phyloP scores from a whole-genome alignment of 1,140 invertebrate genomes.

The Parasteatoda tepidariorum region DNA sequence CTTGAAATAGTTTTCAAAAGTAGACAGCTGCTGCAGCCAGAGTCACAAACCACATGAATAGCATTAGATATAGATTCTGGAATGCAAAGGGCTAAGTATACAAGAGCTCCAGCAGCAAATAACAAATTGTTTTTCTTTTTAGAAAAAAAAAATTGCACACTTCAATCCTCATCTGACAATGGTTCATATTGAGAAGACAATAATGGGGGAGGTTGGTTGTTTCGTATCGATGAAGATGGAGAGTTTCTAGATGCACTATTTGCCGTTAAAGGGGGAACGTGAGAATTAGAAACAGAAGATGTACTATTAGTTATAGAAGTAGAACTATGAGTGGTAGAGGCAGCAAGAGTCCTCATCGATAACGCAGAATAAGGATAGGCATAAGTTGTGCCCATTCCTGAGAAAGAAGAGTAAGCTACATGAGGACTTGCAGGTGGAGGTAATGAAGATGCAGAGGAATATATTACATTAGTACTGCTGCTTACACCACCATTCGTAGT shows the following conservation, averaged over 20 bases:
- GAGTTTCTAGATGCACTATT: slow-evolving; percentile 51
- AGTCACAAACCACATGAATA: slow-evolving; percentile 42
- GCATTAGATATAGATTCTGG: slow-evolving; percentile 19
- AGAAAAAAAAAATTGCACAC: neutral
- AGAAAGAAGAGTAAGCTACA: slow-evolving; percentile 51
- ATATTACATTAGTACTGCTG: slow-evolving; percentile 48
- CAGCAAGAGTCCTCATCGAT: slow-evolving; percentile 70
- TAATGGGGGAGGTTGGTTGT: slow-evolving; percentile 78
- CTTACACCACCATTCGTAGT: slow-evolving; percentile 37
- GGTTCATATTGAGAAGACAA: slow-evolving; percentile 88
- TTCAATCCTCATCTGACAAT: slow-evolving; percentile 85
- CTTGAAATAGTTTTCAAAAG: neutral
- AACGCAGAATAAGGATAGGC: slow-evolving; percentile 75
- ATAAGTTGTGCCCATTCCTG: slow-evolving; percentile 67
- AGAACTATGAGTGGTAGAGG: slow-evolving; percentile 68
- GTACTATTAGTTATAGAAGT: slow-evolving; percentile 70
- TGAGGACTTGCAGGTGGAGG: slow-evolving; percentile 63
- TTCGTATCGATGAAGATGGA: slow-evolving; percentile 35
- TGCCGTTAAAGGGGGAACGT: slow-evolving; percentile 17
- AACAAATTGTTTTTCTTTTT: slow-evolving; percentile 3
- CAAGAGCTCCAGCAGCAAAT: slow-evolving; percentile 11
- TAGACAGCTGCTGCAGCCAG: slow-evolving; percentile 36
- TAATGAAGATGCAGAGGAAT: slow-evolving; percentile 64
- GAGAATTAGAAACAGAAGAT: slow-evolving; percentile 58
- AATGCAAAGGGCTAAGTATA: slow-evolving; percentile 52